Conservation (phyloP, 2,113 vertebrate genomes). For the Callopanchax toddi region DNA sequence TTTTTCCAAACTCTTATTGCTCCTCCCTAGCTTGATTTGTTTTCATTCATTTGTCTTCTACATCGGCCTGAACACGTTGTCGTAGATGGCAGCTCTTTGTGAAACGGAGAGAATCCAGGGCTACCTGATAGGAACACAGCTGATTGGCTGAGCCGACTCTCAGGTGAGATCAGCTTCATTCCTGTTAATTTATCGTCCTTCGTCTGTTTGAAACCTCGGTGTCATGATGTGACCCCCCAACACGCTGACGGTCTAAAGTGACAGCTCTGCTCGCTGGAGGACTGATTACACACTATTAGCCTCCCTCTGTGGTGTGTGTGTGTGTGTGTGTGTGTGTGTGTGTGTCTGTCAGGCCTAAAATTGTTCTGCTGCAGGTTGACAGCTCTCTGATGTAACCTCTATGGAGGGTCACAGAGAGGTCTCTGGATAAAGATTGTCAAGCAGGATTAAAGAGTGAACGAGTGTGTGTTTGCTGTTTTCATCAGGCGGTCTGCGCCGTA, state of each 20-base stretch:
- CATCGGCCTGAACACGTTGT: no score
- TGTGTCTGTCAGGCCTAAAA: constrained; percentile 23
- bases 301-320: not conserved
- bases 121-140: not conserved
- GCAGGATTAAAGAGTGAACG: constrained; percentile 22
- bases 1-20: not conserved
- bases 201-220: not conserved
- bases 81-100: not conserved
- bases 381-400: constrained; percentile 16
- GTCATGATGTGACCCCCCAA: not conserved
- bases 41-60: no score
- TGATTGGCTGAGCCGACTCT: not conserved
- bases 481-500: no score
- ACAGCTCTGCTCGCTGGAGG: constrained; percentile 14
- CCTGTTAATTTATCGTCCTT: not conserved
- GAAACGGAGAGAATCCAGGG: not conserved
- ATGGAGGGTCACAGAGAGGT: constrained; percentile 40
- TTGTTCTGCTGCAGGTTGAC: constrained; percentile 40
- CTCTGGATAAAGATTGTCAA: constrained; percentile 40
- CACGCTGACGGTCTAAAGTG: constrained; percentile 12
- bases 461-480: not conserved
- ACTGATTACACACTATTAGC: constrained; percentile 27
- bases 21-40: not conserved
- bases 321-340: not conserved
- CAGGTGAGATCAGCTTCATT: constrained; percentile 16